Evolutionary conservation across 2,888 invertebrate genomes (phyloP), one percentile per base, ranked within the genome.

Genomic region (Scrobipalpa costella): DNA sequence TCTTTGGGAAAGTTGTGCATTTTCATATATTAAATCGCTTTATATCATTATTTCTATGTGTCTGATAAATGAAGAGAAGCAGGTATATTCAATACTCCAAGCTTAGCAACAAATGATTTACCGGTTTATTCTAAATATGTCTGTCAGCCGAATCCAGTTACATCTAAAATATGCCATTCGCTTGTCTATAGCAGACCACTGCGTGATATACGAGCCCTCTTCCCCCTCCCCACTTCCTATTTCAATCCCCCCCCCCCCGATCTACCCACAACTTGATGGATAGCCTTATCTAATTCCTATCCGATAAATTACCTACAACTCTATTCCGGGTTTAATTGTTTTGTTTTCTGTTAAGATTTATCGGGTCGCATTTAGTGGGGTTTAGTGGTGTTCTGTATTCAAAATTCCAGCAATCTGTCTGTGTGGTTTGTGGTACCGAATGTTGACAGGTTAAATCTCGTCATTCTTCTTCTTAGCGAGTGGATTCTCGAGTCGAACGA

Each of bases 271-370:
- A 15, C 44, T 44, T 44, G 44, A 44, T 44, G 44, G 44, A 44
- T 44, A 5, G 44, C 74, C 73, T 77, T 78, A 83, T 81, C 81
- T 81, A 77, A 81, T 82, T 79, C 78, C 78, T 74, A 77, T 77
- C 76, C 76, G 77, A 86, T 85, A 84, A 86, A 85, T 86, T 81
- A 83, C 79, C 73, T 72, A 76, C 76, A 76, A 80, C 77, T 80
- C 80, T 75, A 81, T 80, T 74, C 74, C 66, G 65, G 73, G 69
- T 78, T 78, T 83, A 84, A 84, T 85, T 84, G 81, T 84, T 81
- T 81, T 77, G 78, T 81, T 77, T 75, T 70, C 70, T 72, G 75
- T 72, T 73, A 73, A 73, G 72, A 85, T 86, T 85, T 84, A 85
- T 77, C 11, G 27, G 27, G 3, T 21, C 50, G 27, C 50, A 52